Conservation (phyloP, 2,113 vertebrate genomes). For the Bostrychus sinensis region DNA sequence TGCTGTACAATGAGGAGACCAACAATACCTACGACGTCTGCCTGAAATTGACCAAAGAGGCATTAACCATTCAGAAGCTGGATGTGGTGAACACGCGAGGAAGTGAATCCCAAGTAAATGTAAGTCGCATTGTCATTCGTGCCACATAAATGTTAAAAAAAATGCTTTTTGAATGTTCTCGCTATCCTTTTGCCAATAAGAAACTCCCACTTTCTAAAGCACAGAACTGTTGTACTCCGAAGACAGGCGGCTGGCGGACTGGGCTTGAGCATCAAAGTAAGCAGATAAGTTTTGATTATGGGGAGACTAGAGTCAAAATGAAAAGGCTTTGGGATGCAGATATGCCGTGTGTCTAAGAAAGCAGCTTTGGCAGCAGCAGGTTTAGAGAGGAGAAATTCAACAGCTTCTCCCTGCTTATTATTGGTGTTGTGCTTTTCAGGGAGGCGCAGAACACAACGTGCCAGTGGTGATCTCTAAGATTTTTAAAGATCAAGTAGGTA, state of each 20-base stretch:
- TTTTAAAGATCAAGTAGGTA: conserved; percentile 96
- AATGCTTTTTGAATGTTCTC: conserved; percentile 45
- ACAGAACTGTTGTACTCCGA: conserved; percentile 94
- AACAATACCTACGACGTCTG: conserved; percentile 88
- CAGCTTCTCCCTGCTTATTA: conserved; percentile 3
- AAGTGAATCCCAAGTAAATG: conserved; percentile 83
- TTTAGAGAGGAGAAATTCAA: not conserved
- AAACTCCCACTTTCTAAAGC: conserved; percentile 93
- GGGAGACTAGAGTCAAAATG: conserved; percentile 25
- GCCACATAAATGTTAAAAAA: conserved; percentile 20
- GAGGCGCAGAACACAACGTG: conserved; percentile 92
- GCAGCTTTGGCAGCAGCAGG: conserved; percentile 13
- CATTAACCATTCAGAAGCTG: conserved; percentile 91
- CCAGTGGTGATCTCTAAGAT: conserved; percentile 96
- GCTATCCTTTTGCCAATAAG: conserved; percentile 79
- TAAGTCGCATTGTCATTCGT: conserved; percentile 80
- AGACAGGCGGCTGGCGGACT: conserved; percentile 90
- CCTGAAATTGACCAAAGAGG: conserved; percentile 89
- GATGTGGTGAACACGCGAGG: conserved; percentile 88
- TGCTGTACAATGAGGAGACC: conserved; percentile 84
- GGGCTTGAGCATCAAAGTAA: conserved; percentile 96
- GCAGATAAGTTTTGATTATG: conserved; percentile 55
- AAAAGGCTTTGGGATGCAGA: conserved; percentile 34
- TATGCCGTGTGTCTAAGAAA: conserved; percentile 33
- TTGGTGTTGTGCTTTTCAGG: conserved; percentile 80